These are phyloP conservation scores for Drosophila macrospina DNA, from an alignment of 2,888 invertebrate species.

Conservation along the genomic window DNA sequence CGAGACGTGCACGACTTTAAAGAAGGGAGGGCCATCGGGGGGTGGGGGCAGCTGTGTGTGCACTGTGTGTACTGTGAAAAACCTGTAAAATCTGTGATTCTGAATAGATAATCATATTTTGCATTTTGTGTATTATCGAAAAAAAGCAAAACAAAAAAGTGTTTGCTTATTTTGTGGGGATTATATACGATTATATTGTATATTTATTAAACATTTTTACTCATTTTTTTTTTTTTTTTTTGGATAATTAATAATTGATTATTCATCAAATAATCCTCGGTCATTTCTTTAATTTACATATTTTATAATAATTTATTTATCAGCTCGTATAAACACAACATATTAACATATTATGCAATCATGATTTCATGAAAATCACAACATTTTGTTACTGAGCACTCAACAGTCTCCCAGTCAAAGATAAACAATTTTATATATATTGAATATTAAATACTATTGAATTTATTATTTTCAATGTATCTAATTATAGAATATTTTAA, in stretches of 20 bases:
- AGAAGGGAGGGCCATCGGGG: background rate
- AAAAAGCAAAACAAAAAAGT: background rate
- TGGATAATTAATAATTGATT: background rate
- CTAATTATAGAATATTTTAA: too few species aligned
- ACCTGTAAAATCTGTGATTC: slow-evolving; percentile 40
- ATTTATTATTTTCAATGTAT: too few species aligned
- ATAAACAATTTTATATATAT: too few species aligned
- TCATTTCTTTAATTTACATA: background rate
- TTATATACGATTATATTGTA: background rate
- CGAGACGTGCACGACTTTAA: slow-evolving; percentile 36
- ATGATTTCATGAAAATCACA: too few species aligned
- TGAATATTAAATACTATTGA: too few species aligned
- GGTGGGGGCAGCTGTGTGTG: background rate
- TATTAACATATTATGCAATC: too few species aligned
- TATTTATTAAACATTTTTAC: background rate
- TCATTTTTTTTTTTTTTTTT: background rate
- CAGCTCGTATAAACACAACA: too few species aligned
- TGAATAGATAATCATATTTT: slow-evolving; percentile 36
- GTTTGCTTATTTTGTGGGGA: background rate
- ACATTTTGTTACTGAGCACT: too few species aligned
- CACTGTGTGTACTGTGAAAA: slow-evolving; percentile 1
- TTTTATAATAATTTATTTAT: background rate
- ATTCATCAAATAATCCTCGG: background rate
- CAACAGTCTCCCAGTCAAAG: too few species aligned
- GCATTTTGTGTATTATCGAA: slow-evolving; percentile 9